Percentiles rank a stretch among this genome's conserved stretches.
Evolutionary conservation across 2,797 vertebrate species (phyloP).

Genomic region (Miichthys miiuy): DNA sequence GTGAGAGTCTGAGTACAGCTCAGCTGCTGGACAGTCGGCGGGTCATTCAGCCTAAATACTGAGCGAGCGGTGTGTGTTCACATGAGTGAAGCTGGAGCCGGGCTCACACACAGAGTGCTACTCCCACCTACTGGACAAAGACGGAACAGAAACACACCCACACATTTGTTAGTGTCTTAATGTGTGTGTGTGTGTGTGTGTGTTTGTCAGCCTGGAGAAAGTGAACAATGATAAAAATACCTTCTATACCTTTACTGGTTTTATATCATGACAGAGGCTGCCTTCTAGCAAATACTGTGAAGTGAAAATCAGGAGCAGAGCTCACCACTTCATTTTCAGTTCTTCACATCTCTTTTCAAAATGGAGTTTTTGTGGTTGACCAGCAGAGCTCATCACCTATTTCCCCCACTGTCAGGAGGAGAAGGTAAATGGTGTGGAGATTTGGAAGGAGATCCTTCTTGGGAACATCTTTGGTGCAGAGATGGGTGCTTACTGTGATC

Average conservation of each 20-base stretch:
- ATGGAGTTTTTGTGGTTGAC: neutral
- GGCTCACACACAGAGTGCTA: constrained; percentile 67
- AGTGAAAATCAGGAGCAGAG: constrained; percentile 7
- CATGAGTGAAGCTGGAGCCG: neutral
- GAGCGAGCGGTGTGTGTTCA: constrained; percentile 17
- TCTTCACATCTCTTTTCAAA: too few relatives aligned
- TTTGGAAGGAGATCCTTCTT: too few relatives aligned
- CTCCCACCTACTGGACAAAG: constrained; percentile 79
- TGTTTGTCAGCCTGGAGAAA: neutral
- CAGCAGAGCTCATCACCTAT: neutral
- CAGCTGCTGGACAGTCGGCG: constrained; percentile 30
- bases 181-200: neutral
- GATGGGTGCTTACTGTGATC: neutral
- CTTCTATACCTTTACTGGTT: neutral
- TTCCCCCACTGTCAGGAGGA: neutral
- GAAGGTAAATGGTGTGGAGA: too few relatives aligned
- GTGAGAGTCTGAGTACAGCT: constrained; percentile 20
- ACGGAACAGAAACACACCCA: constrained; percentile 28
- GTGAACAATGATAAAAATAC: constrained; percentile 2
- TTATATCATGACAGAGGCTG: neutral
- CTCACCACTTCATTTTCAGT: neutral
- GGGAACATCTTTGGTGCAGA: too few relatives aligned
- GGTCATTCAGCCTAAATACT: constrained; percentile 53
- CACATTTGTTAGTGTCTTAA: neutral
- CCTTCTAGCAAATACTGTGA: neutral